These are phyloP conservation scores for Rhopalosiphum nymphaeae DNA, from an alignment of 2,888 invertebrate genomes.

Conservation along the genomic window DNA sequence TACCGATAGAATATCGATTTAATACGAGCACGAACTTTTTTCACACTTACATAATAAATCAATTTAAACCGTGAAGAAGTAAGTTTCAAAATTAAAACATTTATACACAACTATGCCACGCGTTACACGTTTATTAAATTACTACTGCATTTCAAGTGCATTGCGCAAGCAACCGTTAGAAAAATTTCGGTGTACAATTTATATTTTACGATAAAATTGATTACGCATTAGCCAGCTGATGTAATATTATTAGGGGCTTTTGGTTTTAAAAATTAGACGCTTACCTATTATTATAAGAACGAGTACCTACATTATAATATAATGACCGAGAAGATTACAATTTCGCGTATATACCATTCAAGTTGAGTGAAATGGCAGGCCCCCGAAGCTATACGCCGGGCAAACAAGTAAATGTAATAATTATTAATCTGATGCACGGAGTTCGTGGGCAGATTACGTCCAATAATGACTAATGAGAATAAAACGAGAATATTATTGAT, in stretches of 20 bases:
- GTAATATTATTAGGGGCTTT: background rate
- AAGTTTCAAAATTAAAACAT: background rate
- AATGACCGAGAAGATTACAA: background rate
- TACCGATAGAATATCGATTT: background rate
- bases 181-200: background rate
- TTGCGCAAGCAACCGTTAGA: background rate
- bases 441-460: constrained; percentile 19
- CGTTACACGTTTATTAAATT: background rate
- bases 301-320: background rate
- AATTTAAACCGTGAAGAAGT: background rate
- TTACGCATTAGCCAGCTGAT: background rate
- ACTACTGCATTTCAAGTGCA: background rate
- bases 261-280: background rate
- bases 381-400: background rate
- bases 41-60: background rate
- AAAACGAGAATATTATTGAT: background rate
- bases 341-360: background rate
- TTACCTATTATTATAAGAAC: background rate
- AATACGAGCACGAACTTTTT: background rate
- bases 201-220: background rate
- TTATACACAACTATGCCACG: background rate
- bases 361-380: background rate
- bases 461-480: background rate
- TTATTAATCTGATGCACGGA: constrained; percentile 34
- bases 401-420: background rate